phyloP scores from a whole-genome alignment of 35 echinoderm and acorn worm species.

The Ptychodera flava region DNA sequence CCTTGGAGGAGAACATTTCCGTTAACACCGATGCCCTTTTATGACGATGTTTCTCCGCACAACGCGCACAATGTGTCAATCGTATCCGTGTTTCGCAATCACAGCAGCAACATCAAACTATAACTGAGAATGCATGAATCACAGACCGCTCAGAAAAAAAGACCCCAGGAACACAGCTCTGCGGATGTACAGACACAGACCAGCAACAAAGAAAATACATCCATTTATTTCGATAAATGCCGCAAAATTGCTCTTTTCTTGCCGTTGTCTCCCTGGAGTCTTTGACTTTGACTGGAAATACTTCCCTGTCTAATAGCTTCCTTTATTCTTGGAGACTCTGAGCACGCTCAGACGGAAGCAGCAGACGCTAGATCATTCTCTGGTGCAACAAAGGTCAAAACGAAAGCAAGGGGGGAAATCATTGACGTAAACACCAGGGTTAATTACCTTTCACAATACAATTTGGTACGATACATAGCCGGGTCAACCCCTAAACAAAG shows the following conservation, averaged over 20 bases:
- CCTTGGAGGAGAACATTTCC: no score
- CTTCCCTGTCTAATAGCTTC: neutral
- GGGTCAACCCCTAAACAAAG: neutral
- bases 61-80: no score
- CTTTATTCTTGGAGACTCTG: neutral
- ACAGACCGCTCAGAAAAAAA: no score
- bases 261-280: neutral
- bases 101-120: no score
- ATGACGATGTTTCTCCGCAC: no score
- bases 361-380: neutral
- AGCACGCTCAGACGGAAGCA: neutral
- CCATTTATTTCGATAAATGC: neutral
- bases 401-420: neutral
- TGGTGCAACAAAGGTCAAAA: neutral
- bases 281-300: neutral
- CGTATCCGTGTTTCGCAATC: no score
- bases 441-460: neutral
- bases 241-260: neutral
- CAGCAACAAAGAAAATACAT: no score
- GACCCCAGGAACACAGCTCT: no score
- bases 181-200: no score
- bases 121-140: no score
- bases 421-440: neutral
- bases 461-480: neutral
- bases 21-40: no score